phyloP scores from a whole-genome alignment of 2,113 vertebrate species.

The Miniopterus natalensis region DNA sequence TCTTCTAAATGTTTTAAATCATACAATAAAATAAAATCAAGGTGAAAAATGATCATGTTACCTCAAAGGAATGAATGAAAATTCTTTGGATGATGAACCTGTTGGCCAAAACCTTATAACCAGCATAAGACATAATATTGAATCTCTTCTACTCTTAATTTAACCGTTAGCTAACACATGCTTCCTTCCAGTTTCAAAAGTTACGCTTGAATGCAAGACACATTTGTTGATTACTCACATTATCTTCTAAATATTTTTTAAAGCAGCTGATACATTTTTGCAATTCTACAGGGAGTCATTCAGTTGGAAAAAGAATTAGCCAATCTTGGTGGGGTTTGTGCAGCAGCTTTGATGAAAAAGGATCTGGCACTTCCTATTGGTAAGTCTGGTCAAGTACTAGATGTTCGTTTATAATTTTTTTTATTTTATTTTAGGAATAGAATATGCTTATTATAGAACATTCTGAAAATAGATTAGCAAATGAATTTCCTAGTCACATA shows the following conservation, averaged over 20 bases:
- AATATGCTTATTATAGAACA: neutral
- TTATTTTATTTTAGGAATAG: neutral
- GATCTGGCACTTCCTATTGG: conserved; percentile 97
- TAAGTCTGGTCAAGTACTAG: conserved; percentile 81
- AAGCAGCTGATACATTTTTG: neutral
- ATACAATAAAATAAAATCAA: conserved; percentile 7
- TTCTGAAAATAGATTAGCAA: conserved; percentile 31
- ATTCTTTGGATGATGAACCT: neutral
- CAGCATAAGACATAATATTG: neutral
- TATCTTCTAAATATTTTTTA: neutral
- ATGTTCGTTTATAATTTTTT: neutral
- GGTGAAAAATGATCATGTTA: neutral
- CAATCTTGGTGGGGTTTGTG: conserved; percentile 97
- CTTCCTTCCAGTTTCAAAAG: conserved; percentile 31
- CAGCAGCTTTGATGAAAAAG: conserved; percentile 99
- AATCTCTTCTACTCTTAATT: conserved; percentile 19
- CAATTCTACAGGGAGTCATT: conserved; percentile 93
- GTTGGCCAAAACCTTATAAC: neutral
- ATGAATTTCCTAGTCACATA: neutral
- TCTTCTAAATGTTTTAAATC: conserved; percentile 40
- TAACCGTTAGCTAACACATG: neutral
- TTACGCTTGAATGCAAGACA: neutral
- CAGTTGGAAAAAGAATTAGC: conserved; percentile 98
- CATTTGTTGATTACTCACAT: conserved; percentile 28
- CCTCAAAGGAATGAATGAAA: conserved; percentile 46